phyloP scores from a whole-genome alignment of 1,140 invertebrate species.

The Anastrepha ludens region DNA sequence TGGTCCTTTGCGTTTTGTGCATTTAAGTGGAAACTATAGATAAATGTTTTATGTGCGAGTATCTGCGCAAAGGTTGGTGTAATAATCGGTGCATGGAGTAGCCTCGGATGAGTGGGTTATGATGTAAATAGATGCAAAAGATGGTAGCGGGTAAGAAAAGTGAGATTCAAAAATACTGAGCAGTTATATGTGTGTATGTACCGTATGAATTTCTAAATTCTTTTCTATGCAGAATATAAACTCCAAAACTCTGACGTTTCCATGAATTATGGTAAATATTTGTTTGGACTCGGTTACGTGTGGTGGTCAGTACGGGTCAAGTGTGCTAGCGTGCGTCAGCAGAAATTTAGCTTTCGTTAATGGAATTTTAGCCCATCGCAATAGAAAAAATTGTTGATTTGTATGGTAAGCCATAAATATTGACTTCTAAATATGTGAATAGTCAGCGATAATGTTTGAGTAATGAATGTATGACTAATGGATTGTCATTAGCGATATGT shows the following conservation, averaged over 20 bases:
- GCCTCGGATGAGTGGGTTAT: constrained; percentile 23
- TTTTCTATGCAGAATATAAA: background rate
- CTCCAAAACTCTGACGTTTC: background rate
- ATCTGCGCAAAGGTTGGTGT: background rate
- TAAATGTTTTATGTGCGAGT: constrained; percentile 66
- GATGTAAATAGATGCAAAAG: background rate
- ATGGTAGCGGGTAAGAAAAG: background rate
- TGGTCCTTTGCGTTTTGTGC: constrained; percentile 61
- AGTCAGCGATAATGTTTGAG: constrained; percentile 13
- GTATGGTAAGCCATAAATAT: background rate
- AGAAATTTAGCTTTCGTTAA: constrained; percentile 36
- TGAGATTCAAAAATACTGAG: background rate
- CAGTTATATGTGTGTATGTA: background rate
- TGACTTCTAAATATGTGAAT: background rate
- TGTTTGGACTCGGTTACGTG: background rate
- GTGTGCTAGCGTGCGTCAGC: constrained; percentile 13
- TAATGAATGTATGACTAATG: constrained; percentile 20
- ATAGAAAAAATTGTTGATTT: constrained; percentile 1
- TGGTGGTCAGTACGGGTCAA: constrained; percentile 9
- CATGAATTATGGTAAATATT: constrained; percentile 14
- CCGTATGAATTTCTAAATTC: background rate
- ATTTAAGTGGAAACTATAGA: constrained; percentile 73
- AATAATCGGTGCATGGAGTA: constrained; percentile 19
- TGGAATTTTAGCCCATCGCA: background rate
- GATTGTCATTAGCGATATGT: background rate